Conservation (phyloP, 1,140 invertebrate genomes). For the Sipha flava region DNA sequence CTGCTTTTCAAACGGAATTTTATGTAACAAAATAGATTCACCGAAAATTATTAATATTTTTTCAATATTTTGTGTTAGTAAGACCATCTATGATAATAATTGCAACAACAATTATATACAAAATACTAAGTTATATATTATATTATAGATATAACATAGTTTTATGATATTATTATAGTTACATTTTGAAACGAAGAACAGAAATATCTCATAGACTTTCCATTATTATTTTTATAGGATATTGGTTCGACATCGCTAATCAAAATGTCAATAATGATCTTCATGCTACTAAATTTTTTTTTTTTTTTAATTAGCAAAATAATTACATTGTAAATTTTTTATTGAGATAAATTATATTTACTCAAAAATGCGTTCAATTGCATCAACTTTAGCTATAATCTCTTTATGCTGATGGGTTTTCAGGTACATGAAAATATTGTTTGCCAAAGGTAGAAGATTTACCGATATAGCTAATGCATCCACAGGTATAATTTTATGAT, state of each 20-base stretch:
- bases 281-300: background rate
- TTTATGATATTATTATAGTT: too few relatives aligned
- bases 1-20: background rate
- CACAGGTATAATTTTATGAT: background rate
- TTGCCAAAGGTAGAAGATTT: background rate
- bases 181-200: background rate
- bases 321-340: background rate
- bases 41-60: background rate
- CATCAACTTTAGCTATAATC: background rate
- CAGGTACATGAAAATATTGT: background rate
- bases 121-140: background rate
- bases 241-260: background rate
- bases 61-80: background rate
- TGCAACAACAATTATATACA: background rate
- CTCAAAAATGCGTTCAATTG: background rate
- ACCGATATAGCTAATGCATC: background rate
- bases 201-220: background rate
- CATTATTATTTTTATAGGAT: background rate
- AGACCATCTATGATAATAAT: background rate
- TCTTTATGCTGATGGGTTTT: background rate
- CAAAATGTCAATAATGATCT: background rate
- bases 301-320: background rate
- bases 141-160: too few relatives aligned
- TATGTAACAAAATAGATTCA: background rate
- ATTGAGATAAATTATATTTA: background rate